Evolutionary conservation across 2,113 vertebrate genomes (phyloP).

Genomic region (Centropus bengalensis): DNA sequence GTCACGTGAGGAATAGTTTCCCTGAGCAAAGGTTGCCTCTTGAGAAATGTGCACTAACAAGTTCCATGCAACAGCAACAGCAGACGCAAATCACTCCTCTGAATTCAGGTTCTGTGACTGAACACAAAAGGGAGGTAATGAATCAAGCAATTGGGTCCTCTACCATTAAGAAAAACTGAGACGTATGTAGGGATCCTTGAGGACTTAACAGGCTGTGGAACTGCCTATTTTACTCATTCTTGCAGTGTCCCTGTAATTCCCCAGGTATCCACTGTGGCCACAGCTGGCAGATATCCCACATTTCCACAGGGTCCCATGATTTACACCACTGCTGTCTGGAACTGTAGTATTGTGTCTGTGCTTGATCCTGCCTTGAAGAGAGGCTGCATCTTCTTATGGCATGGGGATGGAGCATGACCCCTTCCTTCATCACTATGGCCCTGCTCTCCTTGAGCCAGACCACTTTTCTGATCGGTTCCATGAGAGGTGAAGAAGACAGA

Average conservation of each 20-base stretch:
- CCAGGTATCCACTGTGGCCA: background rate
- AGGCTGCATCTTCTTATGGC: background rate
- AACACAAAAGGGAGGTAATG: background rate
- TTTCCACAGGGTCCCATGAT: background rate
- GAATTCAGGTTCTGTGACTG: background rate
- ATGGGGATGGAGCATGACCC: background rate
- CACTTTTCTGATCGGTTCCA: background rate
- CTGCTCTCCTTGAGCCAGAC: background rate
- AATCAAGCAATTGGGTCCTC: background rate
- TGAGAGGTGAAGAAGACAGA: background rate
- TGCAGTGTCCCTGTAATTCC: background rate
- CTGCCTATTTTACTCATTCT: background rate
- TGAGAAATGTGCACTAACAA: background rate
- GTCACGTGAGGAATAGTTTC: background rate
- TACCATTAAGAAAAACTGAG: background rate
- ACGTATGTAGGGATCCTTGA: background rate
- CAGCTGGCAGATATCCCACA: background rate
- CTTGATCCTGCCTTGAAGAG: background rate
- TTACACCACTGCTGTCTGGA: background rate
- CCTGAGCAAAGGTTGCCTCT: background rate
- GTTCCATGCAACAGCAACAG: background rate
- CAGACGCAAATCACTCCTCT: background rate
- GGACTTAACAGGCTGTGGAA: background rate
- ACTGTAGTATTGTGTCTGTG: background rate
- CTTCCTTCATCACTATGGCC: fast-evolving